Evolutionary conservation across 2,797 vertebrate species (phyloP).

Genomic region (Epinephelus coioides): DNA sequence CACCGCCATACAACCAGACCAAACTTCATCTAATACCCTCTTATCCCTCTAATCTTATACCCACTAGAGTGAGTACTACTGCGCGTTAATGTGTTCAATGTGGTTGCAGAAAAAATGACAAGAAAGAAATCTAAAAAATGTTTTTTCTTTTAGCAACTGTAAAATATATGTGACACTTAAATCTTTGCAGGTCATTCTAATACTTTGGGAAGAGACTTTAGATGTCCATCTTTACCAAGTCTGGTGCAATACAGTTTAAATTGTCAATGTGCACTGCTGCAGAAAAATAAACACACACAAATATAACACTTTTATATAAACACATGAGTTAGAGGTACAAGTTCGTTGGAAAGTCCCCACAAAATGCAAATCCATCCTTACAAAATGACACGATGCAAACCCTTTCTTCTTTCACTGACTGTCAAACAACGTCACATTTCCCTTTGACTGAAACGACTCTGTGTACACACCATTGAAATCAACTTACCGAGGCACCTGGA

Average conservation of each 20-base stretch:
- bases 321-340: not conserved
- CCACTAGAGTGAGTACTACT: too few species aligned
- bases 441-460: constrained; percentile 23
- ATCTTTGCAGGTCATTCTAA: not conserved
- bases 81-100: too few species aligned
- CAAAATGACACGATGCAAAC: not conserved
- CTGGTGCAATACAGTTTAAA: not conserved
- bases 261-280: not conserved
- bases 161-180: not conserved
- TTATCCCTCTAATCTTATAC: not conserved
- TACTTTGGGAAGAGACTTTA: not conserved
- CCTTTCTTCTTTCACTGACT: constrained; percentile 20
- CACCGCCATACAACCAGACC: too few species aligned
- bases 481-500: constrained; percentile 96
- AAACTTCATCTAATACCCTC: too few species aligned
- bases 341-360: not conserved
- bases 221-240: too few species aligned
- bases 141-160: not conserved
- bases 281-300: not conserved
- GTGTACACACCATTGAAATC: constrained; percentile 22
- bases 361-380: constrained; percentile 5
- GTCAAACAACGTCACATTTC: constrained; percentile 35
- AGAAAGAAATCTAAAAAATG: not conserved
- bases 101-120: too few species aligned
- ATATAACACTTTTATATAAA: not conserved